phyloP scores from a whole-genome alignment of 2,888 invertebrate species.

The Eristalis intricaria region DNA sequence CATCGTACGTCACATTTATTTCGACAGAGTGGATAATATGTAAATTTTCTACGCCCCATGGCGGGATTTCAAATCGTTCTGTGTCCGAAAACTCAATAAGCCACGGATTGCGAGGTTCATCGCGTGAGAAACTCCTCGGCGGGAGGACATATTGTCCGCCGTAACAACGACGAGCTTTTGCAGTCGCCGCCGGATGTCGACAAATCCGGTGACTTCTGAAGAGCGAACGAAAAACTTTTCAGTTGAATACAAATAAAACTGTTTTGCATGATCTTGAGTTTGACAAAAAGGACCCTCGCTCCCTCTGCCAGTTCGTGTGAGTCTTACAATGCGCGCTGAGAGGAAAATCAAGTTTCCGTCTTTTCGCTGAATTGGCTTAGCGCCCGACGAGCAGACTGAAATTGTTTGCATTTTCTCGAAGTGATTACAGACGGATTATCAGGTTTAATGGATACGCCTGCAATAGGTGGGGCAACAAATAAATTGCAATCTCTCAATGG shows the following conservation, averaged over 20 bases:
- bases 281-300: background rate
- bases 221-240: conserved; percentile 20
- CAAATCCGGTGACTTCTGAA: conserved; percentile 20
- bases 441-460: conserved; percentile 6
- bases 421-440: conserved; percentile 16
- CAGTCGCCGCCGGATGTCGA: background rate
- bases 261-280: conserved; percentile 14
- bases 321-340: background rate
- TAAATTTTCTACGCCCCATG: conserved; percentile 31
- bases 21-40: conserved; percentile 50
- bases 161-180: background rate
- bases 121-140: background rate
- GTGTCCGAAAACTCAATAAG: conserved; percentile 42
- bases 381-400: background rate
- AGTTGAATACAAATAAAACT: conserved; percentile 34
- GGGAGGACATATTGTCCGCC: background rate
- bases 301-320: too few species aligned
- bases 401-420: background rate
- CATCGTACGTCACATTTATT: conserved; percentile 23
- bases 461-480: conserved; percentile 4
- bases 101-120: background rate
- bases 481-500: conserved; percentile 9
- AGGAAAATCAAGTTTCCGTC: conserved; percentile 19
- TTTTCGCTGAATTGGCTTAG: conserved; percentile 20
- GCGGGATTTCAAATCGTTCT: conserved; percentile 28